Conservation (phyloP, 2,113 vertebrate species). For the Cranoglanis bouderius region DNA sequence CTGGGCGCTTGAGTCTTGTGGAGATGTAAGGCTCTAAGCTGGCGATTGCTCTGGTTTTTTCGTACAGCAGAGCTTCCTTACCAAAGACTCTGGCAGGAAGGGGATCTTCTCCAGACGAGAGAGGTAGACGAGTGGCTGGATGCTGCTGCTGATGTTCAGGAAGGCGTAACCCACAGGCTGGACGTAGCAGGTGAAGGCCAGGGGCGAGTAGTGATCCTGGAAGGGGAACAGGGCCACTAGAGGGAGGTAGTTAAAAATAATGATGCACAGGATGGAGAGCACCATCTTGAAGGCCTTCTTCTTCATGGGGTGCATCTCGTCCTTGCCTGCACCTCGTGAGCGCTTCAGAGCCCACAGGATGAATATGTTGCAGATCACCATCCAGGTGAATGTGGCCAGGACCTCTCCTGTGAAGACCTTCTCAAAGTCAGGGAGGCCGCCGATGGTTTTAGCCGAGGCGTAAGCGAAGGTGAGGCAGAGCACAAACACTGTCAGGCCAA, state of each 20-base stretch:
- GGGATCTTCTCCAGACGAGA: conserved; percentile 70
- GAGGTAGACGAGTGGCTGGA: conserved; percentile 73
- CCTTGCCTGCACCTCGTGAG: conserved; percentile 66
- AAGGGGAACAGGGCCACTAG: conserved; percentile 74
- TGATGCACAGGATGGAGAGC: conserved; percentile 70
- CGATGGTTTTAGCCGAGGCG: conserved; percentile 66
- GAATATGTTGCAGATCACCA: conserved; percentile 70
- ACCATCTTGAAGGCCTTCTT: conserved; percentile 76
- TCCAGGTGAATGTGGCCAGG: conserved; percentile 69
- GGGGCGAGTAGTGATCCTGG: conserved; percentile 64
- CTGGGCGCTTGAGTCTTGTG: not conserved
- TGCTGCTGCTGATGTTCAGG: conserved; percentile 76
- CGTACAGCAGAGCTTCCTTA: conserved; percentile 54
- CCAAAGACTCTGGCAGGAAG: conserved; percentile 58
- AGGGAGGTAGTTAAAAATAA: conserved; percentile 75
- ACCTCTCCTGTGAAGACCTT: conserved; percentile 73
- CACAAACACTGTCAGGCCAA: conserved; percentile 61
- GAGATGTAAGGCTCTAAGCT: conserved; percentile 38
- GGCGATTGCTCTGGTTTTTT: conserved; percentile 15
- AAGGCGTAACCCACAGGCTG: conserved; percentile 72
- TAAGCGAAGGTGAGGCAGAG: conserved; percentile 71
- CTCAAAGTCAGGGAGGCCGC: conserved; percentile 70
- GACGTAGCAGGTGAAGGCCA: conserved; percentile 72
- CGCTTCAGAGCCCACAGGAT: conserved; percentile 72
- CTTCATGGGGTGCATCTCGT: conserved; percentile 79